Conservation (phyloP, 2,888 invertebrate genomes). For the Spatulosminthurus flaviceps region DNA sequence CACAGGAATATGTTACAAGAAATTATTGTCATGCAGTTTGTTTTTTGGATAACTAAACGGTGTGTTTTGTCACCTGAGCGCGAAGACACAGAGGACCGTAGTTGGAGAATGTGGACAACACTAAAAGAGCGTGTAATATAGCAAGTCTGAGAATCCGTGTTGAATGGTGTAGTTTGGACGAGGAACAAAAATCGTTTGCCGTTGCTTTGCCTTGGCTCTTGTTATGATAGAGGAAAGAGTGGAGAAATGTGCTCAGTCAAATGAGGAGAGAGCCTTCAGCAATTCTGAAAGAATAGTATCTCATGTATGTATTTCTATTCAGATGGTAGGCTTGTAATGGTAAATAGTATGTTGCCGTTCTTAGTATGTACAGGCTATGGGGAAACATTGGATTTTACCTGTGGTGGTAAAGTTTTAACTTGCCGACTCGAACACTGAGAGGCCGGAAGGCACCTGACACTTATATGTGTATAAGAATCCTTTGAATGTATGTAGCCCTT, state of each 20-base stretch:
- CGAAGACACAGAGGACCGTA: neutral
- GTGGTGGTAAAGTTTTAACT: neutral
- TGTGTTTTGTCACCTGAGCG: constrained; percentile 9
- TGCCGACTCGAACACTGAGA: neutral
- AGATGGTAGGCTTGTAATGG: neutral
- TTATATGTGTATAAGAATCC: neutral
- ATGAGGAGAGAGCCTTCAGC: constrained; percentile 18
- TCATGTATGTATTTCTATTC: neutral
- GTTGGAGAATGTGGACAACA: neutral
- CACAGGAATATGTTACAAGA: neutral
- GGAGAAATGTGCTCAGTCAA: constrained; percentile 1
- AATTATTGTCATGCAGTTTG: constrained; percentile 7
- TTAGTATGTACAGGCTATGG: neutral
- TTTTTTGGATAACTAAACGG: constrained; percentile 9
- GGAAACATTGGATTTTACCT: neutral
- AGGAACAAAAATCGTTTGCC: constrained; percentile 14
- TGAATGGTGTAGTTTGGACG: constrained; percentile 5
- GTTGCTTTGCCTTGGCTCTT: neutral
- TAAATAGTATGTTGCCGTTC: neutral
- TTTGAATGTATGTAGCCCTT: neutral
- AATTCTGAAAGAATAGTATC: neutral
- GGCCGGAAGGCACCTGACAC: constrained; percentile 18
- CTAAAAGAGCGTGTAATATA: neutral
- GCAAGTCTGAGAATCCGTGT: neutral
- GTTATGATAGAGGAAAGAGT: neutral